Evolutionary conservation across 2,113 vertebrate species (phyloP), one percentile per base, ranked within the genome.

Genomic region (Corydoras sp.): DNA sequence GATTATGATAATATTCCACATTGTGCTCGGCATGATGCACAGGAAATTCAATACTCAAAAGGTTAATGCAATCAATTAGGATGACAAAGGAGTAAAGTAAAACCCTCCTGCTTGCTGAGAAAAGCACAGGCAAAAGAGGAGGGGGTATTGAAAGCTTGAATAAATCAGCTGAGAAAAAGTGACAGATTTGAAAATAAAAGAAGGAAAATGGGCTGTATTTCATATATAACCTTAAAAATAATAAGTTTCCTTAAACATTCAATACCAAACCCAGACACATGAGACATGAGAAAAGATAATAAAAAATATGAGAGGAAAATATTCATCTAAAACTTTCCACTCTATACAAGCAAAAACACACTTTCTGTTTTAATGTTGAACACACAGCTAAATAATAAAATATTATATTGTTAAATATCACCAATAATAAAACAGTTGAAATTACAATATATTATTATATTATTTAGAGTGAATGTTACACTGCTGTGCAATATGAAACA

Each of bases 11-110:
- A 96, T 95, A 95, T 95, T 96, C 94, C 91, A 90, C 93, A 91
- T 94, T 84, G 92, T 94, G 92, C 95, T 92, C 95, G 90, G 91
- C 92, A 93, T 92, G 92, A 94, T 92, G 95, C 95, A 91, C 87
- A 92, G 93, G 94, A 98, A 98, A 98, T 98, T 94, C 95, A 96
- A 97, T 97, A 97, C 95, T 93, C 94, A 95, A 97, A 98, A 98
- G 95, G 95, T 98, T 98, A 98, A 97, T 98, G 95, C 94, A 98
- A 98, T 98, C 95, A 98, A 98, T 98, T 98, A 97, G 92, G 95
- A 96, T 96, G 94, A 97, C 94, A 95, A 95, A 95, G 93, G 95
- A 96, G 94, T 95, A 90, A 96, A 96, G 93, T 93, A 94, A 96
- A 96, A 93, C 93, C 93, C 94, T 93, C 90, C 89, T 94, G 93